Evolutionary conservation across 2,113 vertebrate genomes (phyloP).

Genomic region (Gadus macrocephalus): DNA sequence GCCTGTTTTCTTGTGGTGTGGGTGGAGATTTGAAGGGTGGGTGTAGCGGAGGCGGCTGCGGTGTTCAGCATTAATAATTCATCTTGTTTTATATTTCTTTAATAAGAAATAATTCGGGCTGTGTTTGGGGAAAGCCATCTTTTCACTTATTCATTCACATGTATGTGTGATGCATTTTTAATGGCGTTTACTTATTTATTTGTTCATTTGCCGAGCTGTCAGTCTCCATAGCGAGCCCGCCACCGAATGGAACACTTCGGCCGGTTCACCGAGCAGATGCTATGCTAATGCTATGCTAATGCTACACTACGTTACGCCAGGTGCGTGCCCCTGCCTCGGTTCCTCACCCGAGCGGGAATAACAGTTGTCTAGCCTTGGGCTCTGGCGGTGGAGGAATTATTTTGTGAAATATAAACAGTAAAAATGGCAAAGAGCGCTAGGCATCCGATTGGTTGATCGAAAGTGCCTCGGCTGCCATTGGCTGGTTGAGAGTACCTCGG

Average conservation of each 20-base stretch:
- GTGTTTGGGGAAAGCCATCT: conserved; percentile 34
- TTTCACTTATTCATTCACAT: conserved; percentile 55
- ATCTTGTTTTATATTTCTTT: conserved; percentile 47
- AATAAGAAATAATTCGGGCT: conserved; percentile 46
- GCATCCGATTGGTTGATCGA: not conserved
- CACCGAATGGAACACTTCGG: no score
- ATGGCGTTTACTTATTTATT: conserved; percentile 62
- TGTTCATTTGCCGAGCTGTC: conserved; percentile 44
- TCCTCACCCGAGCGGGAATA: conserved; percentile 1
- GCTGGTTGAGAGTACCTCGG: not conserved
- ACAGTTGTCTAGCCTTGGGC: not conserved
- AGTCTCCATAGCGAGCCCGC: conserved; percentile 13
- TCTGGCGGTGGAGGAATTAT: not conserved
- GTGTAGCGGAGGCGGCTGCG: no score
- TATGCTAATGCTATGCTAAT: no score
- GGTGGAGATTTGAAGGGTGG: no score
- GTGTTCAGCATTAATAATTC: conserved; percentile 41
- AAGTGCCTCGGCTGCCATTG: no score
- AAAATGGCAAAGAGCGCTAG: not conserved
- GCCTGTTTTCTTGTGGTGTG: no score
- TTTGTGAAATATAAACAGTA: conserved; percentile 1
- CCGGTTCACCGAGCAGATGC: no score
- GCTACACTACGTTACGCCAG: no score
- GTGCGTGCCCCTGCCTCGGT: not conserved
- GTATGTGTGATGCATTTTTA: conserved; percentile 49